A percentile compares a stretch with the other conserved stretches of the same genome.
Evolutionary conservation across 2,797 vertebrate genomes (phyloP).

Genomic region (Pseudochirops corinnae): DNA sequence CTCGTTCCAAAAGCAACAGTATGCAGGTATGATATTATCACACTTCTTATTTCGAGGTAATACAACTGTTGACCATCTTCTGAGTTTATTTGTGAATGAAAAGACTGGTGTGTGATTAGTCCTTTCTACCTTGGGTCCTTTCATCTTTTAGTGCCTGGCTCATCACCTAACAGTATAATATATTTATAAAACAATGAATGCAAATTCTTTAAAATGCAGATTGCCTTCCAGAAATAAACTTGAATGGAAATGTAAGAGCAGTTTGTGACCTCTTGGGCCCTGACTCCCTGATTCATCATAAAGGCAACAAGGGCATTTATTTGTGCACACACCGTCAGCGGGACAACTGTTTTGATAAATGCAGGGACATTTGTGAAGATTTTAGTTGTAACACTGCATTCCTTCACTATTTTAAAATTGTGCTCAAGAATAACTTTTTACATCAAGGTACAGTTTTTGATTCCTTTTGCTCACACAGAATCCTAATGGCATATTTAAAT

Average conservation of each 20-base stretch:
- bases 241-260: slow-evolving; percentile 24
- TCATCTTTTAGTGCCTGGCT: slow-evolving; percentile 24
- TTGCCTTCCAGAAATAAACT: slow-evolving; percentile 55
- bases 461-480: neutral
- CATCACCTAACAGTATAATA: slow-evolving; percentile 46
- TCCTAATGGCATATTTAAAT: neutral
- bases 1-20: neutral
- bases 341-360: neutral
- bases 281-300: slow-evolving; percentile 18
- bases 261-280: slow-evolving; percentile 20
- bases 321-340: neutral
- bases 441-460: neutral
- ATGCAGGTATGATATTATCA: neutral
- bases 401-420: neutral
- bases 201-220: slow-evolving; percentile 50
- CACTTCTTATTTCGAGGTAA: neutral
- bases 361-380: neutral
- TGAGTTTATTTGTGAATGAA: neutral
- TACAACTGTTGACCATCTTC: neutral
- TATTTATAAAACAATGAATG: slow-evolving; percentile 28
- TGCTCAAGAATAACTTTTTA: neutral
- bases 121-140: neutral
- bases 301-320: slow-evolving; percentile 36
- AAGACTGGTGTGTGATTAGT: neutral
- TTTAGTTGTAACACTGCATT: neutral